Evolutionary conservation across 2,888 invertebrate species (phyloP), one percentile per base, ranked within the genome.

Genomic region (Tridacna gigas): DNA sequence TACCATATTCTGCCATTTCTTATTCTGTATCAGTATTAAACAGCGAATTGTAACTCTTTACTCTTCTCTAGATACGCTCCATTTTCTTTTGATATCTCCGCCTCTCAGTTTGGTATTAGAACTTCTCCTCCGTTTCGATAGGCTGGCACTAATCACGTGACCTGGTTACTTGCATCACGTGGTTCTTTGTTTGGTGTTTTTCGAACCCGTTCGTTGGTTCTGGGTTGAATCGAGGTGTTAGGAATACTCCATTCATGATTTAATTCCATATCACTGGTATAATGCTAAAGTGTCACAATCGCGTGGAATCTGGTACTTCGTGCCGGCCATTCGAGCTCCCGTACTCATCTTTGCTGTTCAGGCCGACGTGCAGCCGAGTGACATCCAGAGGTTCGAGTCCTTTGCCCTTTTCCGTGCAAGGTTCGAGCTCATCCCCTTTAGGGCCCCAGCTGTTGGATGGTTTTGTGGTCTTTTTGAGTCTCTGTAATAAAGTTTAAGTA

Each of bases 371-470:
- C 5, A 71, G 26, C 51, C 51, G 48, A 18, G 48, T 71, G 25
- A 71, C 71, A 26, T 71, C 71, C 0, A 71, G 71, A 48, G 71
- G 51, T 51, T 48, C 71, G 51, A 71, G 51, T 15, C 47, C 71
- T 22, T 71, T 51, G 63, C 63, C 5, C 51, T 25, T 51, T 12
- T 51, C 71, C 12, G 48, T 51, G 47, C 71, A 71, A 15, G 71
- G 65, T 65, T 82, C 80, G 37, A 26, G 18, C 45, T 76, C 56
- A 0, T 86, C 74, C 22, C 45, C 51, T 20, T 48, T 79, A 25
- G 86, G 83, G n/a, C 86, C 86, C 86, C 86, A 86, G 15, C 25
- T 51, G 18, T 74, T 74, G 56, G 71, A 79, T 12, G 86, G 86
- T 67, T 61, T 75, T 12, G 81, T 47, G 25, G 77, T 74, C n/a